These are phyloP conservation scores for Coilia nasus DNA, from an alignment of 2,797 vertebrate genomes.

Conservation along the genomic window DNA sequence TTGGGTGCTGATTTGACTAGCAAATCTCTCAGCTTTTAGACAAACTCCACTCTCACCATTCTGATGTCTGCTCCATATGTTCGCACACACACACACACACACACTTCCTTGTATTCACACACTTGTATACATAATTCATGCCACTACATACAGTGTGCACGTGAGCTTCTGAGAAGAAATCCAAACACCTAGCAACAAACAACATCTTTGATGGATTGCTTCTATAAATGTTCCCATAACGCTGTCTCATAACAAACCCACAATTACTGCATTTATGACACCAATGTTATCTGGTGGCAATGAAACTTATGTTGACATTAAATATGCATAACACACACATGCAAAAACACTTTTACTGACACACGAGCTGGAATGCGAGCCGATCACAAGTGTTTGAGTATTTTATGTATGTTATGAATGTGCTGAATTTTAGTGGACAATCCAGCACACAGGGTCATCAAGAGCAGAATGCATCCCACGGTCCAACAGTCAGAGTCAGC, in stretches of 20 bases:
- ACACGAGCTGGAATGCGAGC: neutral
- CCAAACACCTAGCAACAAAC: neutral
- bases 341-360: too few species aligned
- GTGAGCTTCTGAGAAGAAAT: too few species aligned
- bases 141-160: neutral
- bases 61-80: neutral
- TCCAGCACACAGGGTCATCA: too few species aligned
- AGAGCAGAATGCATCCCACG: neutral
- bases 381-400: neutral
- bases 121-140: neutral
- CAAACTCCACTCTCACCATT: constrained; percentile 21
- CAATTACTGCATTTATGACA: neutral
- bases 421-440: neutral
- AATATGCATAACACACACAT: too few species aligned
- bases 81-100: too few species aligned
- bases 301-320: neutral
- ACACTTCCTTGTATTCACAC: neutral
- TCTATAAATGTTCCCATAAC: neutral
- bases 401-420: neutral
- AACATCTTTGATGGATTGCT: neutral
- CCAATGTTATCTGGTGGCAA: neutral
- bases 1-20: constrained; percentile 6
- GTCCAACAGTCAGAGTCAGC: neutral
- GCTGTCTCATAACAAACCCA: neutral
- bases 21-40: constrained; percentile 36